Conservation (phyloP, 2,888 invertebrate genomes). For the Drosophila imparisetae region DNA sequence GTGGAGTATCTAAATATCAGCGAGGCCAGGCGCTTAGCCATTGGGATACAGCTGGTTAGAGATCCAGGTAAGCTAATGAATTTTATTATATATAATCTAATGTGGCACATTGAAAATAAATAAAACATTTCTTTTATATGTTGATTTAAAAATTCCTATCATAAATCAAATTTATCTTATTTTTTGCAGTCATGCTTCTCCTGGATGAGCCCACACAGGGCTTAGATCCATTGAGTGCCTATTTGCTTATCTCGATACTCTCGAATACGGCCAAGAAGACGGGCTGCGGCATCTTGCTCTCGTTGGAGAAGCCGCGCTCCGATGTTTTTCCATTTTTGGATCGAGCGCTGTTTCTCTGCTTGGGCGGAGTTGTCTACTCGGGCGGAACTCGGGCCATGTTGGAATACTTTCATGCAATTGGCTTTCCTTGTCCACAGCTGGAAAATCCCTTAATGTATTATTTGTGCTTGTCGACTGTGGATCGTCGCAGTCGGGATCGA, state of each 20-base stretch:
- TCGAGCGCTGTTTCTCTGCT: constrained; percentile 93
- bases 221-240: constrained; percentile 97
- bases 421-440: constrained; percentile 97
- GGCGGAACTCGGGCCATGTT: constrained; percentile 96
- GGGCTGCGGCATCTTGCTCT: constrained; percentile 94
- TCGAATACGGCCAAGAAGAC: constrained; percentile 96
- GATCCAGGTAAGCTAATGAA: constrained; percentile 90
- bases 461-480: constrained; percentile 88
- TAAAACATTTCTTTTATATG: neutral
- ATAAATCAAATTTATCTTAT: neutral
- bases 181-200: constrained; percentile 90
- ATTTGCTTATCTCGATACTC: constrained; percentile 96
- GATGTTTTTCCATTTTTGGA: constrained; percentile 98
- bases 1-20: constrained; percentile 94
- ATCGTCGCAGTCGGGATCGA: constrained; percentile 91
- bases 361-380: constrained; percentile 96
- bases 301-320: constrained; percentile 96
- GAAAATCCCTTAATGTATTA: constrained; percentile 99
- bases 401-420: constrained; percentile 97
- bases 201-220: constrained; percentile 98
- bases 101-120: neutral
- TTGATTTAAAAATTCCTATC: neutral
- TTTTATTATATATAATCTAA: neutral
- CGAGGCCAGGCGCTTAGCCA: constrained; percentile 94
- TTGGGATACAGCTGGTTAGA: constrained; percentile 96